Evolutionary conservation across 2,888 invertebrate species (phyloP), one percentile per base, ranked within the genome.

Genomic region (Callimorpha dominula): DNA sequence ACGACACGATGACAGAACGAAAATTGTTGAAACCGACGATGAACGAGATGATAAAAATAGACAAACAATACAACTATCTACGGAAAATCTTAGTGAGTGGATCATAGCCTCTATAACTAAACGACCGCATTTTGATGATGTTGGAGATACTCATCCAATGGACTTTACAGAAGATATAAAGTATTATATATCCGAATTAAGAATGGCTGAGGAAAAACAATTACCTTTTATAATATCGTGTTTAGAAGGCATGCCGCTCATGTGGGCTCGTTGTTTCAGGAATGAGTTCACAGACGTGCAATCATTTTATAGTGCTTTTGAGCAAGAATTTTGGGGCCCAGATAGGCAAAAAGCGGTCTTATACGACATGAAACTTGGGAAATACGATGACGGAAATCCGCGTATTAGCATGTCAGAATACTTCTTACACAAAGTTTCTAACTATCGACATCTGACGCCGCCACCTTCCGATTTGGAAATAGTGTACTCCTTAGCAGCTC

Each of bases 401-500:
- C 86, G 92, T 42, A 90, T 92, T 89, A 92, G 90, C 78, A 95
- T 95, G 94, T 94, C 95, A 1, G 95, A 95, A 83, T 95, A 95
- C 82, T 95, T 95, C 78, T 85, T 95, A 75, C 94, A 94, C 75
- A 95, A 95, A 86, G 95, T 95, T 49, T 94, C 94, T 3, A 95
- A 94, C 81, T 95, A 94, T 79, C 90, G 93, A 69, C 95, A 95
- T 83, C 86, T 95, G 80, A 90, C 83, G 74, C 95, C 95, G 12
- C 94, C 95, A 9, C 95, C 95, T 7, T 95, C 95, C 12, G 95
- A 95, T 85, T 88, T 95, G 81, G 95, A 95, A 86, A 94, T 95
- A 70, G 92, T 95, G 68, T 95, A 95, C 77, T 95, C 95, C 43
- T 79, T 95, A 77, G 95, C 95, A 42, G 95, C 95, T 43, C 95